Base-by-base conservation (phyloP, 2,797 vertebrate genomes). In the Philypnodon macrostomus region DNA sequence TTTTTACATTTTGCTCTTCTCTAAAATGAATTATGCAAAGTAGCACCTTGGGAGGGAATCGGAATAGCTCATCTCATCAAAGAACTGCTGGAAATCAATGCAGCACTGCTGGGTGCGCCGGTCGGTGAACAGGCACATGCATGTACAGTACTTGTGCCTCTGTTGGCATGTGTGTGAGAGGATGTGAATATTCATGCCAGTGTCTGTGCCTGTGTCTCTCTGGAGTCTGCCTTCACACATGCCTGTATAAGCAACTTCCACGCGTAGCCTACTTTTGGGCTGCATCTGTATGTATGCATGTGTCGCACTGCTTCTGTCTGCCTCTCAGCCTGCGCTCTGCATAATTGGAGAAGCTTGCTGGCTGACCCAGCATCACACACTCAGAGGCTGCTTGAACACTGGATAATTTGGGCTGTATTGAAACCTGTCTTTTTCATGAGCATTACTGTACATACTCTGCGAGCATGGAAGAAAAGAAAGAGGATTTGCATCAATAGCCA, bases 1-100 rank as follows among this genome's bases (percentile, higher is more conserved):
- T 84, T 84, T 81, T 77, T 79, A 84, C 65, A 75, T 81, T 83
- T 80, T 18, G 54, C 77, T 73, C 64, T 51, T 74, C 77, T 68
- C 75, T 67, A 79, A 85, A 81, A 87, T 85, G 70, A 88, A 87
- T 88, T 85, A 88, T 88, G 85, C 81, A 87, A 87, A 87, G 79
- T 66, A 79, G 77, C 75, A 87, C 80, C 82, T 85, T 85, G 81
- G 81, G 85, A 87, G 81, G 75, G 77, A 85, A 75, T 84, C 65
- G 67, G 81, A 89, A 85, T 86, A 80, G 77, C 84, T 83, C 80
- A 76, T 87, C 81, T 87, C 80, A 87, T 85, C 84, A 86, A 85
- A 87, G 80, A 85, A 75, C 81, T 59, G 81, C 80, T 80, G 84
- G 83, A 85, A 84, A 87, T 87, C 81, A 87, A 85, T 85, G 80